Base-by-base conservation (phyloP, 2,113 vertebrate genomes). In the Falcunculus frontatus region DNA sequence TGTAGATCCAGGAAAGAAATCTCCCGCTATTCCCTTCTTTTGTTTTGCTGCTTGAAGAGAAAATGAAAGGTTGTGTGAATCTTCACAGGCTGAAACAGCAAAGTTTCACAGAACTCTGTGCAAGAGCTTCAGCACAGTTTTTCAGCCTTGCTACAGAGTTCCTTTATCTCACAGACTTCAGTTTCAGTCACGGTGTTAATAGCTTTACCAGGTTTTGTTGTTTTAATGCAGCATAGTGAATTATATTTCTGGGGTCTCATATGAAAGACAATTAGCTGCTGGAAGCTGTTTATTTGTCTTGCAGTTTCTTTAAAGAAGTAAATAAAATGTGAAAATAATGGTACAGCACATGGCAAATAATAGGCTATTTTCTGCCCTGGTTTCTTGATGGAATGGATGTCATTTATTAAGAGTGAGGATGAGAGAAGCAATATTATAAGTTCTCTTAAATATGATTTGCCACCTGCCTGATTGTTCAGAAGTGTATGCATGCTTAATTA, bases 401-500 rank as follows among this genome's bases (percentile, higher is more conserved):
- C 86, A 91, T 97, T 98, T 97, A 97, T 98, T 95, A 97, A 97
- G 84, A 50, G 76, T 90, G 91, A 97, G 94, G 84, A 95, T 96
- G 95, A 98, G 93, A 95, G 83, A 97, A 96, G 90, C 92, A 95
- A 97, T 97, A 42, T n/a, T 96, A 75, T 91, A 97, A 97, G 95
- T 97, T 93, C 93, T 95, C 96, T 96, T 97, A 92, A 97, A 97
- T 97, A 93, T 97, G 97, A 97, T 97, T 98, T 98, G 96, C 98
- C 97, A 98, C 98, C 97, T 98, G 98, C 96, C 89, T 98, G 96
- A 97, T 96, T 98, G 87, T 97, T 97, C 97, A 94, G 90, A 97
- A 97, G 93, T 97, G 94, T 97, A 95, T 97, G 97, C 94, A 33
- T 76, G 92, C 96, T 97, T 98, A 98, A 98, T 98, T 98, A 98